Base-by-base conservation (phyloP, 2,888 invertebrate species). In the Folsomia manolachei region DNA sequence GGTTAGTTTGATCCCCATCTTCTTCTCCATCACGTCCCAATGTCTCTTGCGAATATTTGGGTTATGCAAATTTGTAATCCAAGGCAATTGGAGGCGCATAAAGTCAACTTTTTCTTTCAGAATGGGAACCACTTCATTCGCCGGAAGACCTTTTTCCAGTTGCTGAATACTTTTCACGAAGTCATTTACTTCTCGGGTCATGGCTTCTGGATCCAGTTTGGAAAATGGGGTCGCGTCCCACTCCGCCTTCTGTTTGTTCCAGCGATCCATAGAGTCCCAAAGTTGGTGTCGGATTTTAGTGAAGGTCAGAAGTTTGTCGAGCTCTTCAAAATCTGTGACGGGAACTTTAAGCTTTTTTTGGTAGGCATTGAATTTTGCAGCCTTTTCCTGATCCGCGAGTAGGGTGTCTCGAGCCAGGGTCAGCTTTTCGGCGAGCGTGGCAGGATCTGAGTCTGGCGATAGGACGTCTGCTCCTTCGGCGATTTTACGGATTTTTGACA, bases 321-420 rank as follows among this genome's bases (percentile, higher is more conserved):
- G 85, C 74, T 90, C 88, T 78, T 94, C 94, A 82, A 92, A 89
- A 81, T 93, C 87, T 0, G 92, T 91, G 19, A 94, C 89, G 82
- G 94, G 94, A 77, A 95, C 92, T 86, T 91, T 90, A 82, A 95
- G 94, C 82, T 91, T 89, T 83, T 91, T 93, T 83, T 95, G 95
- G 85, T 92, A 91, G 0, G 88, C 87, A 76, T 91, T 89, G 82
- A 90, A 93, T 81, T 91, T 90, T 70, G 88, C 89, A 0, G 93
- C 92, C 71, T 87, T 86, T n/a, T 87, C 86, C 68, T 89, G 88
- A 75, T 91, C 90, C 0, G 84, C 87, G 18, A 84, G 84, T 24
- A 95, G 85, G 75, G 88, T 88, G 1, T 88, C 87, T 72, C 88
- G 84, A 0, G 94, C 84, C 1, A 88, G 88, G 4, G 88, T 87